phyloP scores from a whole-genome alignment of 2,797 vertebrate species.

The Schizothorax lantsangensis region DNA sequence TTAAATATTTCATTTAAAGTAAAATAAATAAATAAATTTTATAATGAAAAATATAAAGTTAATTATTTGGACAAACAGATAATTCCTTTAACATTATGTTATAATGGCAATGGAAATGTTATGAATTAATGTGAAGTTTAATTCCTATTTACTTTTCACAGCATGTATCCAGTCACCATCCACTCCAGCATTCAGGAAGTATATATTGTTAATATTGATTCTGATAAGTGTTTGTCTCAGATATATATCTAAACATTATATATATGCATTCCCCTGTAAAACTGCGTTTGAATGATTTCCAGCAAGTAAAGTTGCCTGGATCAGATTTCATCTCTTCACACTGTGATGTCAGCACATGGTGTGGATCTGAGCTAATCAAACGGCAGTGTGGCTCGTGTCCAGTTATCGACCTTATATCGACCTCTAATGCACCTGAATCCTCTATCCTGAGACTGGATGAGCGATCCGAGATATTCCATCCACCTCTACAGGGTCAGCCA shows the following conservation, averaged over 20 bases:
- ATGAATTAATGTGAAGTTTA: background rate
- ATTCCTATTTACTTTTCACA: background rate
- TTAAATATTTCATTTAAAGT: background rate
- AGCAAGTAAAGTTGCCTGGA: background rate
- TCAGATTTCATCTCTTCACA: conserved; percentile 29
- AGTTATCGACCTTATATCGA: conserved; percentile 51
- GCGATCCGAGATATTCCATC: conserved; percentile 9
- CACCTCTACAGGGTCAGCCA: conserved; percentile 27
- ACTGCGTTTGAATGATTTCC: background rate
- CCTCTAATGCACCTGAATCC: conserved; percentile 50
- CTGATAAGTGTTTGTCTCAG: conserved; percentile 7
- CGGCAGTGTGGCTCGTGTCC: conserved; percentile 29
- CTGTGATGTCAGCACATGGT: conserved; percentile 42
- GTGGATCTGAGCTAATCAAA: background rate
- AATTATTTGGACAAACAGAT: background rate
- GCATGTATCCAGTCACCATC: background rate
- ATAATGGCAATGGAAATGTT: background rate
- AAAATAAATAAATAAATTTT: background rate
- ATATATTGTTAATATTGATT: conserved; percentile 11
- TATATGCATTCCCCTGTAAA: conserved; percentile 4
- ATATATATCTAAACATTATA: background rate
- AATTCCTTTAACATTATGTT: background rate
- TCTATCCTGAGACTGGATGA: conserved; percentile 17
- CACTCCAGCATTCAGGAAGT: background rate
- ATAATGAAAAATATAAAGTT: background rate